These are phyloP conservation scores for Cherax quadricarinatus DNA, from an alignment of 1,140 invertebrate species.

Conservation along the genomic window DNA sequence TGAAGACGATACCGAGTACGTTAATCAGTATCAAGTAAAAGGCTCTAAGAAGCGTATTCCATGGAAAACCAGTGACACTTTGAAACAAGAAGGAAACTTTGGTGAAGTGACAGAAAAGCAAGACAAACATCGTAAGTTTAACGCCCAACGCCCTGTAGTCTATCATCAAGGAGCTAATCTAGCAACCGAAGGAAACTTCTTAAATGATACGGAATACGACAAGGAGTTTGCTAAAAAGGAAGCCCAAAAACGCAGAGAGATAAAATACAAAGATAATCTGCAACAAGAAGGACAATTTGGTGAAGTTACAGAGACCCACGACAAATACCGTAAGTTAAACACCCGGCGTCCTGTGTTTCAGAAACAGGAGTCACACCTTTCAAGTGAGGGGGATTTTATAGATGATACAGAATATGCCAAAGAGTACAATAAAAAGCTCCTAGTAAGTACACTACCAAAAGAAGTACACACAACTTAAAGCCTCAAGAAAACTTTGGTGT, in stretches of 20 bases:
- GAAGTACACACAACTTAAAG: constrained; percentile 37
- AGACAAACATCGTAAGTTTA: constrained; percentile 7
- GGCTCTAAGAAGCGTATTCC: not conserved
- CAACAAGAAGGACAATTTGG: constrained; percentile 38
- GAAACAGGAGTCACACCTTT: constrained; percentile 20
- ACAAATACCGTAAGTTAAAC: not conserved
- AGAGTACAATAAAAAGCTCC: constrained; percentile 24
- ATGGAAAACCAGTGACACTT: not conserved
- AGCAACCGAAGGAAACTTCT: constrained; percentile 9
- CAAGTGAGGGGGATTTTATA: constrained; percentile 20
- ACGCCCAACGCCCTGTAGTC: not conserved
- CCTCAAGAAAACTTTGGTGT: constrained; percentile 46
- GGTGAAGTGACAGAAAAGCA: constrained; percentile 29
- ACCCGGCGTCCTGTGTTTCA: not conserved
- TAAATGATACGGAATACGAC: constrained; percentile 22
- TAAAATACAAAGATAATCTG: constrained; percentile 7
- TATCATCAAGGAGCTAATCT: constrained; percentile 40
- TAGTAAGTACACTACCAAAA: not conserved
- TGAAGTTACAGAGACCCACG: constrained; percentile 35
- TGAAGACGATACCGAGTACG: constrained; percentile 7
- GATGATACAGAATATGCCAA: constrained; percentile 38
- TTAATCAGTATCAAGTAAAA: not conserved
- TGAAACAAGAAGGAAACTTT: constrained; percentile 20
- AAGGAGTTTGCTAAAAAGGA: not conserved
- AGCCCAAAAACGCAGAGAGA: not conserved